Conservation (phyloP, 1,140 invertebrate genomes). For the Drosophila ercepeae region DNA sequence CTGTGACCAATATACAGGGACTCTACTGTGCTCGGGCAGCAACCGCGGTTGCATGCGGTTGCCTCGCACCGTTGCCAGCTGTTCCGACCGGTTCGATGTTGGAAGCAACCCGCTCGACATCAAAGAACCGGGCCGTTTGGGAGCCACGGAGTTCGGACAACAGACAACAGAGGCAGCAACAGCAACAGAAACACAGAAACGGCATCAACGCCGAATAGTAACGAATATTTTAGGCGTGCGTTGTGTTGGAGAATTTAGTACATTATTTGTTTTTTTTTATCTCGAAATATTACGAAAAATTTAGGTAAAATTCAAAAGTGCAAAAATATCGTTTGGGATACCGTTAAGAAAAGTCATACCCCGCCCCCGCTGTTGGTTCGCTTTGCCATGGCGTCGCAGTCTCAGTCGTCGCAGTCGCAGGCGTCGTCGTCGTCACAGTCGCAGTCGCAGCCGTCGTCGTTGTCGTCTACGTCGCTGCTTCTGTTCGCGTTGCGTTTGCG, state of each 20-base stretch:
- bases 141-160: neutral
- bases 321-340: too few species aligned
- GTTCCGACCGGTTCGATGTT: neutral
- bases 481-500: constrained; percentile 19
- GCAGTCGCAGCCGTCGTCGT: constrained; percentile 9
- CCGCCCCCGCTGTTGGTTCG: too few species aligned
- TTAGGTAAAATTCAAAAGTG: too few species aligned
- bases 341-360: too few species aligned
- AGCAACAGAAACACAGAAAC: constrained; percentile 1
- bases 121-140: neutral
- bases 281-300: too few species aligned
- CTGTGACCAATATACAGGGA: neutral
- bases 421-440: neutral
- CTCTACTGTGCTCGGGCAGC: neutral
- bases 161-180: constrained; percentile 1
- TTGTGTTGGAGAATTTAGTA: too few species aligned
- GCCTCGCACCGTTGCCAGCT: neutral
- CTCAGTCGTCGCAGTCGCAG: neutral
- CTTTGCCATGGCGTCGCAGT: neutral
- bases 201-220: neutral
- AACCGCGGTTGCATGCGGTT: neutral
- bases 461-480: constrained; percentile 42
- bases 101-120: neutral
- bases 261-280: too few species aligned
- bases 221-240: neutral